phyloP scores from a whole-genome alignment of 2,113 vertebrate species.

The Oryzias woworae region DNA sequence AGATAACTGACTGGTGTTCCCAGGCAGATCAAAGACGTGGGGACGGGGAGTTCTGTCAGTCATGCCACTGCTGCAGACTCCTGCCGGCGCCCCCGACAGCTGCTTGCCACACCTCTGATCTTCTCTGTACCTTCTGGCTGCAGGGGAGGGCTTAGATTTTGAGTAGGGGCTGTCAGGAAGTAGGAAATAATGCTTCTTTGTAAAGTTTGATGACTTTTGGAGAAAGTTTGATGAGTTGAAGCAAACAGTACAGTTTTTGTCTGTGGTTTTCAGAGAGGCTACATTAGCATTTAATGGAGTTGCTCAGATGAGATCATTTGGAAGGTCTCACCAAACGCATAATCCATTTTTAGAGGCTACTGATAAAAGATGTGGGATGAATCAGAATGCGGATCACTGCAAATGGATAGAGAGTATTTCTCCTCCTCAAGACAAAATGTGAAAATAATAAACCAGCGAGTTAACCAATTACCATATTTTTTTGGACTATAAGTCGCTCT shows the following conservation, averaged over 20 bases:
- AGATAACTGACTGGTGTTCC: constrained; percentile 55
- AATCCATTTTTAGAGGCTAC: no score
- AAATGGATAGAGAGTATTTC: not conserved
- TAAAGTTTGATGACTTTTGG: constrained; percentile 26
- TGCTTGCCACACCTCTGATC: constrained; percentile 68
- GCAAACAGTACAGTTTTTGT: constrained; percentile 11
- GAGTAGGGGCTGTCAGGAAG: constrained; percentile 29
- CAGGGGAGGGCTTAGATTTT: constrained; percentile 9
- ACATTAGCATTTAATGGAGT: constrained; percentile 49
- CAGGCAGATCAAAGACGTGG: constrained; percentile 67
- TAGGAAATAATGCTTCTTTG: constrained; percentile 22
- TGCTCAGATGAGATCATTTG: constrained; percentile 46
- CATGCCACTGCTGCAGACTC: constrained; percentile 53
- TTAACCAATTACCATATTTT: no score
- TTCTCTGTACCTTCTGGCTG: constrained; percentile 54
- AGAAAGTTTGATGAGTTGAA: constrained; percentile 6
- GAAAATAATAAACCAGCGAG: constrained; percentile 22
- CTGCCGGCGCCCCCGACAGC: constrained; percentile 66
- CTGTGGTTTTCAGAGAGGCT: constrained; percentile 46
- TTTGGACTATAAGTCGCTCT: no score
- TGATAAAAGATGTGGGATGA: no score
- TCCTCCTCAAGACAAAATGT: constrained; percentile 6
- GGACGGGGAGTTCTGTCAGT: constrained; percentile 62
- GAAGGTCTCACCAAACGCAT: no score
- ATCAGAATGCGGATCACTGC: no score